A percentile compares a stretch with the other conserved stretches of the same genome.
These are phyloP conservation scores for Plagodis pulveraria DNA, from an alignment of 2,888 invertebrate genomes.

Conservation along the genomic window DNA sequence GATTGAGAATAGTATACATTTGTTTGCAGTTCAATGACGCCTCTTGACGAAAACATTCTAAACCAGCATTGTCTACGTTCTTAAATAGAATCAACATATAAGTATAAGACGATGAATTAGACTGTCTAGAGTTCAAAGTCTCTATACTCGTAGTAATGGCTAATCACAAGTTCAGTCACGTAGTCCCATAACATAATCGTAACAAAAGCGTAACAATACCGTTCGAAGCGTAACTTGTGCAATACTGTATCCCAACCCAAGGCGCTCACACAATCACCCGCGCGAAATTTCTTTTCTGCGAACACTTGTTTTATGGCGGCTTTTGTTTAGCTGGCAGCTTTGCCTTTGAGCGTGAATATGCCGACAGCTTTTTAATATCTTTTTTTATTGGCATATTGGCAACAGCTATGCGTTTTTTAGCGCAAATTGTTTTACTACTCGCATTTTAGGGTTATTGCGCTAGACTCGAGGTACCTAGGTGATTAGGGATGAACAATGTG, in stretches of 20 bases:
- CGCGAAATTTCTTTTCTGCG: conserved; percentile 80
- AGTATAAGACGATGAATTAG: neutral
- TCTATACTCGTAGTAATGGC: neutral
- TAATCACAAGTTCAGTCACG: conserved; percentile 7
- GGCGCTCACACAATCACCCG: conserved; percentile 42
- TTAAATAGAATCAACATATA: neutral
- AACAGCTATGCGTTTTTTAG: conserved; percentile 58
- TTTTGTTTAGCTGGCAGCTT: conserved; percentile 55
- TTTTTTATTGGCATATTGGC: conserved; percentile 23
- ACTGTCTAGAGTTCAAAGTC: neutral
- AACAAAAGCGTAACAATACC: conserved; percentile 18
- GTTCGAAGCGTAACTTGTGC: conserved; percentile 6
- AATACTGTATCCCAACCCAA: conserved; percentile 1
- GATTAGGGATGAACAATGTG: conserved; percentile 1
- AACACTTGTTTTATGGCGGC: conserved; percentile 69
- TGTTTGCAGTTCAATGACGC: too few relatives aligned
- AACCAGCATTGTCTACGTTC: neutral
- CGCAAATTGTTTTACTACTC: conserved; percentile 56
- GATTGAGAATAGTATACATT: too few relatives aligned
- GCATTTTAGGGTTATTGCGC: conserved; percentile 38
- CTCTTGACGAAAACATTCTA: too few relatives aligned
- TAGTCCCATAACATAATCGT: conserved; percentile 11
- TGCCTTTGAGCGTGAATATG: conserved; percentile 30
- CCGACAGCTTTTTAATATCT: conserved; percentile 29
- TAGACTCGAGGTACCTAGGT: neutral